phyloP scores from a whole-genome alignment of 2,113 vertebrate species.

The Ptychochromis oligacanthus region DNA sequence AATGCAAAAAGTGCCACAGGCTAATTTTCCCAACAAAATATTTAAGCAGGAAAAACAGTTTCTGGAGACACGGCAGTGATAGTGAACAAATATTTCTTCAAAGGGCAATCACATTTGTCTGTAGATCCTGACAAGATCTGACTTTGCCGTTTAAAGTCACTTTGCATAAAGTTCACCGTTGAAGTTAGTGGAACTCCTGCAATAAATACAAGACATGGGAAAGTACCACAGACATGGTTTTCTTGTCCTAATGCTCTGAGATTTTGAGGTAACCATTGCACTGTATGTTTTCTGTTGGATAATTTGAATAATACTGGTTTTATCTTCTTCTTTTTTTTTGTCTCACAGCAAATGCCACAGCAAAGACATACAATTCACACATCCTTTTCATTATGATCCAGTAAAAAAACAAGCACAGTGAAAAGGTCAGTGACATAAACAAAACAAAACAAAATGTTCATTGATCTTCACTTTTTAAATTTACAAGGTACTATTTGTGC shows the following conservation, averaged over 20 bases:
- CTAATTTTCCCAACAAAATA: not conserved
- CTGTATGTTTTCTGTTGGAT: not conserved
- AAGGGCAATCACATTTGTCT: not conserved
- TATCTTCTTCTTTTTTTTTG: not conserved
- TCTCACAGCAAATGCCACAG: not conserved
- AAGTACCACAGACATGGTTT: not conserved
- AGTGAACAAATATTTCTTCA: not conserved
- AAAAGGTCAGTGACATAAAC: not conserved
- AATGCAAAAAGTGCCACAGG: not conserved
- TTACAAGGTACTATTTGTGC: not conserved
- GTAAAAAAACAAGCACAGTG: not conserved
- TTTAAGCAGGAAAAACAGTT: not conserved
- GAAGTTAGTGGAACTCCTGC: not conserved
- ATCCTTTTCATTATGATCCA: not conserved
- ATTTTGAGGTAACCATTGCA: not conserved
- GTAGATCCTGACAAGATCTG: not conserved
- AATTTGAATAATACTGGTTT: slow-evolving; percentile 34
- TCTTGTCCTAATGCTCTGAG: slow-evolving; percentile 4
- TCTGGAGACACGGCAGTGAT: not conserved
- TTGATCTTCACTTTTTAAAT: not conserved
- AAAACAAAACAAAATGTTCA: not conserved
- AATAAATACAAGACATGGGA: not conserved
- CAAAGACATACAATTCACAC: not conserved
- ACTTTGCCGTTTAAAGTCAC: not conserved
- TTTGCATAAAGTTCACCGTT: slow-evolving; percentile 64